phyloP scores from a whole-genome alignment of 2,113 vertebrate species.

The Conger conger region DNA sequence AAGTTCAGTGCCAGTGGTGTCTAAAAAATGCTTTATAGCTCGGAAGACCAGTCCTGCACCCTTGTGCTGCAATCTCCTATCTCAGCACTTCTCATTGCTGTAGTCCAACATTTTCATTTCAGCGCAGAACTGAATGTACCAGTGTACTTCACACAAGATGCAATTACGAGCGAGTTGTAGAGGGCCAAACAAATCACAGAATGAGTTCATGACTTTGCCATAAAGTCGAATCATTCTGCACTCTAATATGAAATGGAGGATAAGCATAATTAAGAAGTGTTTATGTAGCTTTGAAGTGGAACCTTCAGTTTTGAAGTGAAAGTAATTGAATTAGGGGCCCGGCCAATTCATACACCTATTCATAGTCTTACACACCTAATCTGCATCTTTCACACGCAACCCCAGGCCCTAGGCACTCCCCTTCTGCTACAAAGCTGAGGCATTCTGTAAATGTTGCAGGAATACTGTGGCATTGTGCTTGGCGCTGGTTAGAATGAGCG shows the following conservation, averaged over 20 bases:
- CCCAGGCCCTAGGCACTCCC: slow-evolving; percentile 7
- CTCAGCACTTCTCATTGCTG: slow-evolving; percentile 62
- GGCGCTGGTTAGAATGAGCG: too few species aligned
- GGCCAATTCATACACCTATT: slow-evolving; percentile 35
- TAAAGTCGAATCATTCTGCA: slow-evolving; percentile 75
- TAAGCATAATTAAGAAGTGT: slow-evolving; percentile 73
- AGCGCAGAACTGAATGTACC: slow-evolving; percentile 66
- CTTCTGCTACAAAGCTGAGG: neutral
- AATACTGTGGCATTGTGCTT: too few species aligned
- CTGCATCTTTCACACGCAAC: slow-evolving; percentile 18
- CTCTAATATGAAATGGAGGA: slow-evolving; percentile 59
- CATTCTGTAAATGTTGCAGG: too few species aligned
- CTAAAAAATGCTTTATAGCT: too few species aligned
- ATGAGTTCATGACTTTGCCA: slow-evolving; percentile 58
- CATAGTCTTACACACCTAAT: neutral
- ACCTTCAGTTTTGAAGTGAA: slow-evolving; percentile 63
- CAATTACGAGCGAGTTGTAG: slow-evolving; percentile 43
- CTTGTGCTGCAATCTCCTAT: slow-evolving; percentile 50
- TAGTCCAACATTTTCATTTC: slow-evolving; percentile 65
- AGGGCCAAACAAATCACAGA: slow-evolving; percentile 53
- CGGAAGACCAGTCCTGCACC: slow-evolving; percentile 28
- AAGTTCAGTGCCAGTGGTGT: too few species aligned
- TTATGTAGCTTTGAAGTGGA: slow-evolving; percentile 73
- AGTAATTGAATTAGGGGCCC: slow-evolving; percentile 56
- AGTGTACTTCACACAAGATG: slow-evolving; percentile 41